These are phyloP conservation scores for Patella caerulea DNA, from an alignment of 2,888 invertebrate species.

Conservation along the genomic window DNA sequence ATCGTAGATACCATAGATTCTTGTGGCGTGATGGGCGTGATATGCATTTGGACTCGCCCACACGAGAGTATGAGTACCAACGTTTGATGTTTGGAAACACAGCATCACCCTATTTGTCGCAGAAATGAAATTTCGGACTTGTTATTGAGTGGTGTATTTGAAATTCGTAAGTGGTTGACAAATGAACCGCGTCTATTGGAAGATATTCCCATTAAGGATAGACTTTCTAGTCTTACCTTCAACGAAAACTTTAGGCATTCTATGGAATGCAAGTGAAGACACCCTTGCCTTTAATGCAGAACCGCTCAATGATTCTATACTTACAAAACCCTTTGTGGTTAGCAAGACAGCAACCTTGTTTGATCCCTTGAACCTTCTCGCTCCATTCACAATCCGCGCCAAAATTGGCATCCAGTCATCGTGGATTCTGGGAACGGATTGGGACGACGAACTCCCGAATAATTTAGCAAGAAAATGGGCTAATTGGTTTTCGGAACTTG, in stretches of 20 bases:
- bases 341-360: conserved; percentile 1
- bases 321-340: conserved; percentile 3
- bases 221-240: background rate
- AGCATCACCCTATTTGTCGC: background rate
- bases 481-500: too few relatives aligned
- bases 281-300: background rate
- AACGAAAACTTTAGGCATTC: background rate
- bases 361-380: conserved; percentile 5
- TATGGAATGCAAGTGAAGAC: too few relatives aligned
- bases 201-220: conserved; percentile 2
- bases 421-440: background rate
- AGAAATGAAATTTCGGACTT: background rate
- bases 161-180: background rate
- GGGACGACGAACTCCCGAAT: background rate
- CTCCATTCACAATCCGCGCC: background rate
- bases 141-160: background rate
- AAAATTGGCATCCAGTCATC: background rate
- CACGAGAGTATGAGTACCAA: background rate
- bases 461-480: background rate
- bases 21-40: conserved; percentile 5
- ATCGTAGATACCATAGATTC: background rate
- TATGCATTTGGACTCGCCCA: background rate
- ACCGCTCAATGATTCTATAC: background rate
- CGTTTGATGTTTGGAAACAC: background rate
- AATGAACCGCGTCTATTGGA: background rate